These are phyloP conservation scores for Drosophila ogumai DNA, from an alignment of 1,140 invertebrate genomes.

Conservation along the genomic window DNA sequence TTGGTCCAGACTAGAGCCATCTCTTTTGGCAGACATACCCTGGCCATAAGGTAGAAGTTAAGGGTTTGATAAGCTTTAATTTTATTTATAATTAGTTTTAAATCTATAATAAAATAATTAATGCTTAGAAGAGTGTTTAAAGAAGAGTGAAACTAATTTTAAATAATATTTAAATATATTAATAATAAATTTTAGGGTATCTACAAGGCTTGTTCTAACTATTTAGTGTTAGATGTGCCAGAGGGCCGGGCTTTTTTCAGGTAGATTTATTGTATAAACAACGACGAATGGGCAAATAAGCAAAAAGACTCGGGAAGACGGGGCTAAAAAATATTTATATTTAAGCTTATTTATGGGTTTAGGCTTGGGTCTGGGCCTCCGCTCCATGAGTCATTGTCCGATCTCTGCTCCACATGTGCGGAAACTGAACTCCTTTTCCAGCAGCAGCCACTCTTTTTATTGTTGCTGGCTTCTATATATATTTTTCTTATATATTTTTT, in stretches of 20 bases:
- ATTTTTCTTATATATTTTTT: slow-evolving; percentile 24
- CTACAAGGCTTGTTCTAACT: neutral
- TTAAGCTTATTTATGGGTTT: slow-evolving; percentile 76
- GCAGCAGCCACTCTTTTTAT: slow-evolving; percentile 61
- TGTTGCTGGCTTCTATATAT: slow-evolving; percentile 40
- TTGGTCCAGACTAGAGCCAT: slow-evolving; percentile 27
- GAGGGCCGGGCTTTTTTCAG: slow-evolving; percentile 47
- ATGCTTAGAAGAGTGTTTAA: neutral
- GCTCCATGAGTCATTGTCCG: slow-evolving; percentile 60
- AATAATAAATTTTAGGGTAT: slow-evolving; percentile 13
- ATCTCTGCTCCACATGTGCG: slow-evolving; percentile 57
- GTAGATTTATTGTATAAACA: slow-evolving; percentile 81
- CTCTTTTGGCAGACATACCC: slow-evolving; percentile 28
- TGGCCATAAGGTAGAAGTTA: neutral
- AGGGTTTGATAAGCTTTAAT: neutral
- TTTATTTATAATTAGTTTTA: neutral
- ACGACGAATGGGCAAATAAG: slow-evolving; percentile 67
- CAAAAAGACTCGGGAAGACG: slow-evolving; percentile 25
- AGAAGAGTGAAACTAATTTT: neutral
- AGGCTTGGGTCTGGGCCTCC: slow-evolving; percentile 45
- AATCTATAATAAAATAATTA: neutral
- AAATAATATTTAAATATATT: too few species aligned
- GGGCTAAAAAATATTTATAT: slow-evolving; percentile 58
- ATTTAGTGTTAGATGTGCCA: slow-evolving; percentile 50
- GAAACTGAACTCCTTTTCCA: slow-evolving; percentile 75